Conservation (phyloP, 2,797 vertebrate species). For the Semaprochilodus insignis region DNA sequence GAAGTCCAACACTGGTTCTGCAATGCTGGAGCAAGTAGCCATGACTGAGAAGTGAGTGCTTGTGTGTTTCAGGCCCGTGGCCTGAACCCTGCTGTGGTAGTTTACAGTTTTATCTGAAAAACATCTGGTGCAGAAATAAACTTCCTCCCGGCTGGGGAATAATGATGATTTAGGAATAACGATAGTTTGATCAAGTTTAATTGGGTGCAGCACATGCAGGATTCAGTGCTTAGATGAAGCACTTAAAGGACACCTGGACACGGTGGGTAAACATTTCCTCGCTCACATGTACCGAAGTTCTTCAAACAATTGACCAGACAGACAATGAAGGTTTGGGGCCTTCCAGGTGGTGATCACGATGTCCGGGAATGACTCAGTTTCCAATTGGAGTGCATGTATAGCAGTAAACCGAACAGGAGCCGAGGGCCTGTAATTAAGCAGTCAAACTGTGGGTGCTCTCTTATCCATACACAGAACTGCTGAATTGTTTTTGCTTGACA, state of each 20-base stretch:
- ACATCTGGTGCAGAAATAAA: neutral
- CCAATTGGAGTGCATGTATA: no score
- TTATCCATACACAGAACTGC: no score
- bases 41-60: constrained; percentile 97
- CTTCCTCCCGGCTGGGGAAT: neutral
- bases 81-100: neutral
- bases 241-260: neutral
- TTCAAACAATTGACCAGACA: no score
- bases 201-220: neutral
- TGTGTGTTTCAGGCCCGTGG: neutral
- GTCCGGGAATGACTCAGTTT: no score
- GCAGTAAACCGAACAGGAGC: no score
- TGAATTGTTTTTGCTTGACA: no score
- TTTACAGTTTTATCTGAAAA: neutral
- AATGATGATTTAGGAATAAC: neutral
- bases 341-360: no score
- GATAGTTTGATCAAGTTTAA: neutral
- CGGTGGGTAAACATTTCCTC: neutral
- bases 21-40: constrained; percentile 98
- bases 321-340: no score
- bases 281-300: neutral
- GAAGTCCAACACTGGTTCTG: constrained; percentile 98
- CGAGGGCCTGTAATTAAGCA: no score
- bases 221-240: neutral
- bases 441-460: no score